Evolutionary conservation across 2,797 vertebrate genomes (phyloP), one percentile per base, ranked within the genome.

Genomic region (Myotis myotis): DNA sequence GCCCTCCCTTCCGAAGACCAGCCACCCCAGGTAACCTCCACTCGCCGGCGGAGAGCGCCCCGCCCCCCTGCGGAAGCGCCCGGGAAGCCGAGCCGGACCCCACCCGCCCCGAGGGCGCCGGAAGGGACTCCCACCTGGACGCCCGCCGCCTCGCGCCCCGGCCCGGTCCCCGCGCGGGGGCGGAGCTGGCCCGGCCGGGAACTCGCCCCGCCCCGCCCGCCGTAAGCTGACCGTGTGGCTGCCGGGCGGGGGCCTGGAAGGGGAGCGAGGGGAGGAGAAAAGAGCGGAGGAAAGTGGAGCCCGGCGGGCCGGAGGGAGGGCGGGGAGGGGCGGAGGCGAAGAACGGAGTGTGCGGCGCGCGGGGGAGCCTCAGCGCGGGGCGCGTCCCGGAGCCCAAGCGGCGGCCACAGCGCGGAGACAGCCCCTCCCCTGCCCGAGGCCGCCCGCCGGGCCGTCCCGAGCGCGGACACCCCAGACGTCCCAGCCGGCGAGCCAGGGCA

Each of bases 151-250:
- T 68, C 0, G 19, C 0, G 22, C 76, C 53, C 47, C n/a, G 0
- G 41, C 82, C 90, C 0, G 28, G 75, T 94, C 91, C 72, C 83
- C 0, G 41, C 30, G 51, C 84, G 8, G 94, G 95, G 97, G 96
- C 96, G 95, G 96, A 95, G 95, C 88, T 13, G 88, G 86, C 71
- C 41, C 2, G 17, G 74, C 55, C 6, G 12, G 68, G 81, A 78
- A 71, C 44, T 87, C 80, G 96, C 95, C 71, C 93, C 94, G 96
- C 96, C 97, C 93, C 95, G 93, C 86, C 94, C 47, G 91, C 91
- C 0, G 95, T 91, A 88, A 83, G 57, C 92, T 84, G 96, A 94
- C 95, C 96, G 64, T 9, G 92, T 53, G 83, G 94, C 93, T 0
- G 95, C 78, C 25, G 36, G 80, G 93, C 57, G 87, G 92, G 94